Evolutionary conservation across 1,140 invertebrate species (phyloP).

Genomic region (Drosophila parabipectinata): DNA sequence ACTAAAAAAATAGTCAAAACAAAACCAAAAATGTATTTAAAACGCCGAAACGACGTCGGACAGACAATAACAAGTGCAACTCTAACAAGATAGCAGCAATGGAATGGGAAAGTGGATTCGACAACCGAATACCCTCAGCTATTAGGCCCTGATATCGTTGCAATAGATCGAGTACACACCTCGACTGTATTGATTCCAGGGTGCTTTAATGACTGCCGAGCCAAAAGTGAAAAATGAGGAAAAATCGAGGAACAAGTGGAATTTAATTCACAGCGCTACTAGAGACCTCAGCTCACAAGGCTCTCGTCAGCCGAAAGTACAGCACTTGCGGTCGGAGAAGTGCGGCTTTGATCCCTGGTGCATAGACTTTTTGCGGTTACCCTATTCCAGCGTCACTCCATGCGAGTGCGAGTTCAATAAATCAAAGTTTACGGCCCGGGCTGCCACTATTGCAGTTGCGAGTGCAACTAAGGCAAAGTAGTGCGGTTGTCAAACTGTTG

Average conservation of each 20-base stretch:
- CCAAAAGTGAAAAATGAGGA: slow-evolving; percentile 13
- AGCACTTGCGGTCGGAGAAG: slow-evolving; percentile 35
- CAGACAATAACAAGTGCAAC: slow-evolving; percentile 47
- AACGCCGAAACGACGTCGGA: slow-evolving; percentile 21
- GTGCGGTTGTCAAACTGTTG: slow-evolving; percentile 35
- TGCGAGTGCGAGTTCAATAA: slow-evolving; percentile 53
- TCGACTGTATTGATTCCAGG: not conserved
- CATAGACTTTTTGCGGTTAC: slow-evolving; percentile 19
- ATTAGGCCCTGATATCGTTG: not conserved
- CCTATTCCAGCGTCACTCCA: slow-evolving; percentile 18
- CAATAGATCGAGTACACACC: not conserved
- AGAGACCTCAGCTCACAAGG: slow-evolving; percentile 47
- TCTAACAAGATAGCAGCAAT: slow-evolving; percentile 37
- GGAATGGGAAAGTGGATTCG: not conserved
- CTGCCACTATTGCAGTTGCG: slow-evolving; percentile 13
- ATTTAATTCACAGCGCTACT: slow-evolving; percentile 47
- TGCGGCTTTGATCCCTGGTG: slow-evolving; percentile 19
- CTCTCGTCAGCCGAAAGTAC: slow-evolving; percentile 52
- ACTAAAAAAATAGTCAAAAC: slow-evolving; percentile 22
- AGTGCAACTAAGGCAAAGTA: not conserved
- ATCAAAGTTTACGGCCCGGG: slow-evolving; percentile 61
- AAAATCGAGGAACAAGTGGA: slow-evolving; percentile 36
- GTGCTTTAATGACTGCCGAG: slow-evolving; percentile 39
- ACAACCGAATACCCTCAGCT: slow-evolving; percentile 9
- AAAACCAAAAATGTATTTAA: slow-evolving; percentile 44